Percentiles rank a stretch among this genome's conserved stretches.
Conservation (phyloP, 2,797 vertebrate species). For the Pitangus sulphuratus region DNA sequence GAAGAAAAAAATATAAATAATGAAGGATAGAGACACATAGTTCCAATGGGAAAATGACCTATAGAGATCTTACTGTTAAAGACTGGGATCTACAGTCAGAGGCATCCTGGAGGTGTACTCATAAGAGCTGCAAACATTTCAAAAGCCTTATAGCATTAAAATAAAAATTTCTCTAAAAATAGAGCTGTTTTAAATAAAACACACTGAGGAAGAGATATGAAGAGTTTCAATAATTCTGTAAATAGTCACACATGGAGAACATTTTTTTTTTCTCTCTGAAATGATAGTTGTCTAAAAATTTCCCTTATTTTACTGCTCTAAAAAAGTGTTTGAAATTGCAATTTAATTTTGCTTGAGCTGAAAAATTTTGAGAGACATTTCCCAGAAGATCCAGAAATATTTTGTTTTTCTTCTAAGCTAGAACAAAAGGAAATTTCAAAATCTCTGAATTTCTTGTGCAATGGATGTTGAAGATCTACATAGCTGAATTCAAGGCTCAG, state of each 20-base stretch:
- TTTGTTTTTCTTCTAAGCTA: not conserved
- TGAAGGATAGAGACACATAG: not conserved
- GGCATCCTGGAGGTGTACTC: not conserved
- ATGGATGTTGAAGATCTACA: not conserved
- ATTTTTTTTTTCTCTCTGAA: not conserved
- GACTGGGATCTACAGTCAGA: not conserved
- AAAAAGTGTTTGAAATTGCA: not conserved
- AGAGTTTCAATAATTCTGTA: not conserved
- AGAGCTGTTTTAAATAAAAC: not conserved
- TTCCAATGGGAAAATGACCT: not conserved
- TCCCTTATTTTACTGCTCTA: not conserved
- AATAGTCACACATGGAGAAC: not conserved
- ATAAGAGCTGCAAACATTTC: not conserved
- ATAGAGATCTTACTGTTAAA: not conserved
- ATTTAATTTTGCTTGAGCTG: not conserved
- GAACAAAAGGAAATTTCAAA: not conserved
- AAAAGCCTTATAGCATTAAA: not conserved
- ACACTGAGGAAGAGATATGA: not conserved
- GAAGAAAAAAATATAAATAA: not conserved
- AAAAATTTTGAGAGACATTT: not conserved
- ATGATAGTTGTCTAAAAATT: not conserved
- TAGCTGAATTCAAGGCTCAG: not conserved
- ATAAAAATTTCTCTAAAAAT: not conserved
- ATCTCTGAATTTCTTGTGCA: not conserved
- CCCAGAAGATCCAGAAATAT: not conserved